These are phyloP conservation scores for Pteria penguin DNA, from an alignment of 2,888 invertebrate genomes.

Conservation along the genomic window DNA sequence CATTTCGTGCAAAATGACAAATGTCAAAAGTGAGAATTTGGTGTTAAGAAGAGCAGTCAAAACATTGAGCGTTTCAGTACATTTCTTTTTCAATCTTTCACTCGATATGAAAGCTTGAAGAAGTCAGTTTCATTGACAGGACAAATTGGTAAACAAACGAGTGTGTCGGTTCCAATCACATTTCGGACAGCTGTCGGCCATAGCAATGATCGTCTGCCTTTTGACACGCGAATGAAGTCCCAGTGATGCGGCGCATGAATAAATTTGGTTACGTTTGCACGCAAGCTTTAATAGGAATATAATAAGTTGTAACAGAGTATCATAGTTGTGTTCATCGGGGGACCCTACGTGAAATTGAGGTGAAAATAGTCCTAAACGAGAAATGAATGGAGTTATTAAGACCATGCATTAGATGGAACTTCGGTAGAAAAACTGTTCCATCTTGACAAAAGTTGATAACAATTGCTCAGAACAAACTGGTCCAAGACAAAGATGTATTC, in stretches of 20 bases:
- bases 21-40: background rate
- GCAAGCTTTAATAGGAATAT: conserved; percentile 65
- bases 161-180: conserved; percentile 39
- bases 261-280: conserved; percentile 49
- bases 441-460: conserved; percentile 14
- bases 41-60: conserved; percentile 1
- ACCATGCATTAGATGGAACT: conserved; percentile 17
- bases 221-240: conserved; percentile 55
- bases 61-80: conserved; percentile 3
- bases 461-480: conserved; percentile 1
- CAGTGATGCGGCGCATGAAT: conserved; percentile 43
- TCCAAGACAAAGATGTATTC: conserved; percentile 3
- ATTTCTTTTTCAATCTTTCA: conserved; percentile 7
- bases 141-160: conserved; percentile 49
- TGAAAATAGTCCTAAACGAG: conserved; percentile 60
- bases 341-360: conserved; percentile 54
- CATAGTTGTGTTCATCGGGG: conserved; percentile 51
- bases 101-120: conserved; percentile 12
- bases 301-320: conserved; percentile 68
- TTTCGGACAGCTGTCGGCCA: conserved; percentile 45
- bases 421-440: conserved; percentile 13
- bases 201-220: conserved; percentile 41
- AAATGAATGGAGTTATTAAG: conserved; percentile 63
- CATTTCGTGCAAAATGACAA: conserved; percentile 15
- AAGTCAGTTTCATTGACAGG: conserved; percentile 36